These are phyloP conservation scores for Oreortyx pictus DNA, from an alignment of 2,797 vertebrate genomes.

Conservation along the genomic window DNA sequence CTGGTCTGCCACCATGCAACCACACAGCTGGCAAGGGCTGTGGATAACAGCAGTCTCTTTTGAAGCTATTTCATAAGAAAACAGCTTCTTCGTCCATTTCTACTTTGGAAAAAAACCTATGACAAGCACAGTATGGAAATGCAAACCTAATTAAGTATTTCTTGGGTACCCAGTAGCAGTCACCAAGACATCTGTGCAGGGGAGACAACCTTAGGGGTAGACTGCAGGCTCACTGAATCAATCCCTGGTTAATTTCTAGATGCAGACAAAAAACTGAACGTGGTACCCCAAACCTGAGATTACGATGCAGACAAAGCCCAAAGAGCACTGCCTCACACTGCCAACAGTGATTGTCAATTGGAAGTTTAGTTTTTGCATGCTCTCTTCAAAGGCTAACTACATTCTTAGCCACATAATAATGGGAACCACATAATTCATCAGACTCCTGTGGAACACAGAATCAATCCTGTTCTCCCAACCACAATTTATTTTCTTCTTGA, in stretches of 20 bases:
- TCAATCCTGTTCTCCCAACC: not conserved
- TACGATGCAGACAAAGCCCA: not conserved
- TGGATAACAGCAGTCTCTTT: slow-evolving; percentile 28
- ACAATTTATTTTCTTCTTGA: not conserved
- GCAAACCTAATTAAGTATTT: slow-evolving; percentile 22
- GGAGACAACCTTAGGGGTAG: not conserved
- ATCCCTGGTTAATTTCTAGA: not conserved
- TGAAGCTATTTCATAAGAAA: slow-evolving; percentile 45
- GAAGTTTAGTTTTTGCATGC: not conserved
- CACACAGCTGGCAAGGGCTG: not conserved
- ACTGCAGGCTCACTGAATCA: not conserved
- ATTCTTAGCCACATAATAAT: not conserved
- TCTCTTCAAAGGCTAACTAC: not conserved
- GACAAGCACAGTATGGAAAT: not conserved
- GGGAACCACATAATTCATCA: not conserved
- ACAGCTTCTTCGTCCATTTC: slow-evolving; percentile 1
- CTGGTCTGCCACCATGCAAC: slow-evolving; percentile 27
- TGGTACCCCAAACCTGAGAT: not conserved
- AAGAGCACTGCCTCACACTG: not conserved
- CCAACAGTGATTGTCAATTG: not conserved
- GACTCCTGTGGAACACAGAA: not conserved
- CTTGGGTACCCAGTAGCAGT: not conserved
- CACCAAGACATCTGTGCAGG: not conserved
- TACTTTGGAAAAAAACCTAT: not conserved
- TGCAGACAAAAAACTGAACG: not conserved